Evolutionary conservation across 2,113 vertebrate species (phyloP), one percentile per base, ranked within the genome.

Genomic region (Tetrax tetrax): DNA sequence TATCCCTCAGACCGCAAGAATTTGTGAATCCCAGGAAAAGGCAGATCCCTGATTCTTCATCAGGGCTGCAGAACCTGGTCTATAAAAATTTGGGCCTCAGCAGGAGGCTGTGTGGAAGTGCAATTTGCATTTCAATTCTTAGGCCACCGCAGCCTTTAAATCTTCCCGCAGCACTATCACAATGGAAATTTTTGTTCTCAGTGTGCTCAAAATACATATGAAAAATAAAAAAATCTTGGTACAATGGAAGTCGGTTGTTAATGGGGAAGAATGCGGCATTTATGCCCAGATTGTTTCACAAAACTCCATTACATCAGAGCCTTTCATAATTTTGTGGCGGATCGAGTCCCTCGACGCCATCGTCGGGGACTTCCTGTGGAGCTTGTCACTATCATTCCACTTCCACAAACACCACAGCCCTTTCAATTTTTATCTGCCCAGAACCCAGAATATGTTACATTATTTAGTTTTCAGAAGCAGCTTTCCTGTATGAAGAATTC

Each of bases 41-140:
- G 96, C 92, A 69, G 92, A 95, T 97, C 91, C 59, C 72, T 70
- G 96, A 95, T 96, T 97, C 97, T 97, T 97, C 97, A 97, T 97
- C 96, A 95, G 96, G 96, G 95, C 90, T 37, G 94, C 90, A 79
- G 92, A 97, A 98, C 92, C 78, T 94, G 95, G 97, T 97, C 95
- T 97, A 89, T 96, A 97, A 97, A 98, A 98, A 96, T 98, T 97
- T 98, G 93, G 97, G 96, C 82, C 97, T 91, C 97, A 95, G 98
- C 96, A 38, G 98, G 97, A 97, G 94, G 85, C 91, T 96, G 94
- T 82, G 89, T 92, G 65, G 51, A 87, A 97, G 93, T 82, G 91
- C 94, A 95, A 98, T 98, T 98, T 98, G 98, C 98, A 98, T 98
- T 97, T 98, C 97, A 97, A 97, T 98, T 96, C 92, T 91, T 76